These are phyloP conservation scores for Odontothrips loti DNA, from an alignment of 2,888 invertebrate genomes.

Conservation along the genomic window DNA sequence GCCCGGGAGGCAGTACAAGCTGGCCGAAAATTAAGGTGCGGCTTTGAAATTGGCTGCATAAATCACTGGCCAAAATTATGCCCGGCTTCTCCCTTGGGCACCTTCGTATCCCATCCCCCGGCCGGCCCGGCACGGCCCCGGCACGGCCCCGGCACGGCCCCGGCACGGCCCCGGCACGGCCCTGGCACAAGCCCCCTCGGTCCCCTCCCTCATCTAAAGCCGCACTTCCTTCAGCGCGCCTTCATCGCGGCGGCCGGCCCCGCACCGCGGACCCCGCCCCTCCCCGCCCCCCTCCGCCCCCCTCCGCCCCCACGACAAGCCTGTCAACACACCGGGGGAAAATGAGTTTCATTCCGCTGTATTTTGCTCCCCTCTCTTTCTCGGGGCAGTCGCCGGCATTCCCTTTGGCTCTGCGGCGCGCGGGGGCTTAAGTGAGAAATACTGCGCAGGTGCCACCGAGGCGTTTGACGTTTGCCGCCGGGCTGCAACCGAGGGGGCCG, in stretches of 20 bases:
- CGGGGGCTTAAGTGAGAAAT: neutral
- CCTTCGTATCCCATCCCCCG: slow-evolving; percentile 8
- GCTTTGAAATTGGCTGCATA: slow-evolving; percentile 26
- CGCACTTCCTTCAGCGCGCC: slow-evolving; percentile 3
- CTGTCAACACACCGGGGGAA: slow-evolving; percentile 8
- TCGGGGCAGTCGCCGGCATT: too few relatives aligned
- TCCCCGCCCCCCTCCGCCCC: neutral
- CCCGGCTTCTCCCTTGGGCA: slow-evolving; percentile 7
- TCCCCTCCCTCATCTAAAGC: neutral
- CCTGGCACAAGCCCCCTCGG: neutral
- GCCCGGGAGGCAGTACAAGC: neutral
- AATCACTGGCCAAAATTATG: slow-evolving; percentile 25
- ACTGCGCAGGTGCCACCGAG: neutral
- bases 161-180: neutral
- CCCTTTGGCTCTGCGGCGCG: neutral
- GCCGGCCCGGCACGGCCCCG: neutral
- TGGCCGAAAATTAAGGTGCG: slow-evolving; percentile 26
- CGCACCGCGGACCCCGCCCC: neutral
- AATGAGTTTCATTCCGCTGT: slow-evolving; percentile 25
- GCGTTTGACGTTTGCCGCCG: neutral
- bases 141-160: slow-evolving; percentile 2
- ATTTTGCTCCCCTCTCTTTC: slow-evolving; percentile 2
- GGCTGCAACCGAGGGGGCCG: neutral
- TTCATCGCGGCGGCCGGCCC: neutral
- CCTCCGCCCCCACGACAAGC: neutral